A percentile compares a stretch with the other conserved stretches of the same genome.
These are phyloP conservation scores for Catharus bicknelli DNA, from an alignment of 2,113 vertebrate genomes.

Conservation along the genomic window DNA sequence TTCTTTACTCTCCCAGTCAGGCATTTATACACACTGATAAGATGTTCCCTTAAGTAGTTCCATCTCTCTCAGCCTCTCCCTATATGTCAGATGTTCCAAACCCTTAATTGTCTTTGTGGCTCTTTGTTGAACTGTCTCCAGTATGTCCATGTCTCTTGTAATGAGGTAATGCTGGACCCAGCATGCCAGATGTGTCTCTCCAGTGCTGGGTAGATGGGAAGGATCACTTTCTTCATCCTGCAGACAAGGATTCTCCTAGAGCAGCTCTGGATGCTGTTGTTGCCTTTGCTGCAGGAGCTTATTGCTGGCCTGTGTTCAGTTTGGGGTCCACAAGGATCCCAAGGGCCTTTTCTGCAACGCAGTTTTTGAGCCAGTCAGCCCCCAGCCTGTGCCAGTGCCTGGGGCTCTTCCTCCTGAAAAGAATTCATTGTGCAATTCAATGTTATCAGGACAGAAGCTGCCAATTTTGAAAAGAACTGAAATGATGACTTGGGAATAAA, in stretches of 20 bases:
- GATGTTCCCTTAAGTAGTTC: not conserved
- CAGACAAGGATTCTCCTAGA: not conserved
- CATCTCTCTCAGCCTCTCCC: not conserved
- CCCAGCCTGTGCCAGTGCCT: not conserved
- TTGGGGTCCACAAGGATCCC: not conserved
- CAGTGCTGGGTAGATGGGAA: not conserved
- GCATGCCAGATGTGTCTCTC: not conserved
- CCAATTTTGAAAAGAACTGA: not conserved
- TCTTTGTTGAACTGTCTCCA: not conserved
- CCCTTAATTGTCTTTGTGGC: not conserved
- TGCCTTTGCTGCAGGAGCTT: not conserved
- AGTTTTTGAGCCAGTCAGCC: not conserved
- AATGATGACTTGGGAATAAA: conserved; percentile 24
- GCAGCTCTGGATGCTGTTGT: not conserved
- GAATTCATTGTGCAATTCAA: not conserved
- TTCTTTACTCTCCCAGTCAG: not conserved
- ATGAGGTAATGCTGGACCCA: not conserved
- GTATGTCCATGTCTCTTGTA: not conserved
- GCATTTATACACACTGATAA: not conserved
- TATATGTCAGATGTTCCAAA: not conserved
- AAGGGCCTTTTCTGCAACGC: not conserved
- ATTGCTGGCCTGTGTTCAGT: not conserved
- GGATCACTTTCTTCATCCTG: not conserved
- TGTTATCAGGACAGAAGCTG: not conserved
- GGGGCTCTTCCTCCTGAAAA: not conserved